phyloP scores from a whole-genome alignment of 1,140 invertebrate genomes.

The Spodoptera frugiperda region DNA sequence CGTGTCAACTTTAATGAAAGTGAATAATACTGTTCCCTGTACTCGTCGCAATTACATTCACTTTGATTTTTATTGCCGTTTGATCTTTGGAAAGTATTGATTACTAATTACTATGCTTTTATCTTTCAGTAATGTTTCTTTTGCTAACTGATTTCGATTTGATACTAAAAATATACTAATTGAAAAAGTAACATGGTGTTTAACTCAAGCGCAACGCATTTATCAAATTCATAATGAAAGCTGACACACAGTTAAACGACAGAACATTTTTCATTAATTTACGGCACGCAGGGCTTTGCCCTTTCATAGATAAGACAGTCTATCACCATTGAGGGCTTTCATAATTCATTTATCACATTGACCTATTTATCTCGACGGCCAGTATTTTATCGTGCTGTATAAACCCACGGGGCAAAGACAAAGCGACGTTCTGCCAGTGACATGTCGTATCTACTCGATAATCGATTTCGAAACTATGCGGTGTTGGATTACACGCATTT shows the following conservation, averaged over 20 bases:
- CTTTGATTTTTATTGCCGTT: neutral
- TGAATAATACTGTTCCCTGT: slow-evolving; percentile 17
- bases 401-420: slow-evolving; percentile 5
- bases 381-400: slow-evolving; percentile 4
- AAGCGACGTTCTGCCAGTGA: slow-evolving; percentile 12
- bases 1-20: slow-evolving; percentile 29
- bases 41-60: neutral
- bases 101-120: no score
- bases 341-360: slow-evolving; percentile 31
- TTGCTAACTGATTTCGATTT: no score
- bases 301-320: neutral
- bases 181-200: neutral
- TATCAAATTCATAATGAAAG: no score
- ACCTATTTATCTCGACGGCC: slow-evolving; percentile 24
- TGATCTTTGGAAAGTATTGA: neutral
- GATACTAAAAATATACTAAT: no score
- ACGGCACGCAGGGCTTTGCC: slow-evolving; percentile 1
- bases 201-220: no score
- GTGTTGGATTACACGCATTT: neutral
- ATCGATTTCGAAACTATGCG: slow-evolving; percentile 14
- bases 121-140: no score
- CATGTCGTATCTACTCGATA: slow-evolving; percentile 25
- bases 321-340: slow-evolving; percentile 21
- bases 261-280: neutral
- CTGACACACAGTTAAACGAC: no score